Conservation (phyloP, 2,113 vertebrate species). For the Ornithorhynchus anatinus region DNA sequence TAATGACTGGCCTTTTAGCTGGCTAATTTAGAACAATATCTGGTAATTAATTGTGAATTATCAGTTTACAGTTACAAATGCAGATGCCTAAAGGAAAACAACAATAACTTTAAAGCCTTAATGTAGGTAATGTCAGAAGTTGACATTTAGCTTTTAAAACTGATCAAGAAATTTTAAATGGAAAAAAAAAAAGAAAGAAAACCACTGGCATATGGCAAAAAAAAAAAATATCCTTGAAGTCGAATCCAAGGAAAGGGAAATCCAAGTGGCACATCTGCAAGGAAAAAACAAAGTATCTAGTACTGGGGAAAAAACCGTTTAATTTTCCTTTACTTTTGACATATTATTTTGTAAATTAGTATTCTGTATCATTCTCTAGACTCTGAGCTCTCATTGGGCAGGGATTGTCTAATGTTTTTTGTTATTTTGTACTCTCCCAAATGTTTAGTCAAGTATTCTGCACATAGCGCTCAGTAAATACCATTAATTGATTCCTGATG, state of each 20-base stretch:
- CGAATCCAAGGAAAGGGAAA: background rate
- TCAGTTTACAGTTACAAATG: slow-evolving; percentile 80
- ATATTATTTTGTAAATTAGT: no score
- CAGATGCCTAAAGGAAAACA: slow-evolving; percentile 80
- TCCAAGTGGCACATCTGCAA: background rate
- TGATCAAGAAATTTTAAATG: slow-evolving; percentile 17
- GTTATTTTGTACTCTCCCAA: no score
- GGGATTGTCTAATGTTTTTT: no score
- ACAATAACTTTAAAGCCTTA: slow-evolving; percentile 41
- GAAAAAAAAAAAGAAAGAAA: slow-evolving; percentile 15
- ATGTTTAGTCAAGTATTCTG: no score
- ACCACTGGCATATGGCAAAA: background rate
- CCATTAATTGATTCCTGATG: no score
- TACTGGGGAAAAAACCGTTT: no score
- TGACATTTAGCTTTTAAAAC: slow-evolving; percentile 34
- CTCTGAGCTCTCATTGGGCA: no score
- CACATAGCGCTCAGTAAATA: no score
- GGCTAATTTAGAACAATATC: slow-evolving; percentile 97
- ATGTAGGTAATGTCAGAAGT: slow-evolving; percentile 19
- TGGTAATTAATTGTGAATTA: slow-evolving; percentile 97
- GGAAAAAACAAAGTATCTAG: no score
- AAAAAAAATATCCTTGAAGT: slow-evolving; percentile 14
- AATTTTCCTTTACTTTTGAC: no score
- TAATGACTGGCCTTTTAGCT: slow-evolving; percentile 90
- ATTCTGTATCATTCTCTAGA: no score